Conservation (phyloP, 2,113 vertebrate species). For the Tetraodon nigroviridis region DNA sequence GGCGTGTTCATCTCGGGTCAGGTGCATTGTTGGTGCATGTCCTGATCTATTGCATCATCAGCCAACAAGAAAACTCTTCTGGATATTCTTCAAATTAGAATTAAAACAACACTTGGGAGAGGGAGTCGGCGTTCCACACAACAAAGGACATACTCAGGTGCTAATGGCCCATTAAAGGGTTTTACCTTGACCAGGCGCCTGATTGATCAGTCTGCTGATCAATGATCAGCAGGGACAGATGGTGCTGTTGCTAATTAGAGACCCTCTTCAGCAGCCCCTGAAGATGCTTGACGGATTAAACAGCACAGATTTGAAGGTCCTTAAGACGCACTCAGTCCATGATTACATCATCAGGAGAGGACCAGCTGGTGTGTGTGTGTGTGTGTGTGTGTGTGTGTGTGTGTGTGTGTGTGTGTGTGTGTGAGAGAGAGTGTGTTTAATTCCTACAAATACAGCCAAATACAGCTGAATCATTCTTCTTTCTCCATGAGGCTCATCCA, state of each 20-base stretch:
- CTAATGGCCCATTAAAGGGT: too few species aligned
- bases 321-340: slow-evolving; percentile 19
- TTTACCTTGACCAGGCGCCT: too few species aligned
- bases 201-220: slow-evolving; percentile 6
- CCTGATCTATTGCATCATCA: too few species aligned
- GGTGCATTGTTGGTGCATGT: too few species aligned
- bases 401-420: slow-evolving; percentile 16
- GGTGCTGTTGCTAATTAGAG: background rate
- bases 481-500: too few species aligned
- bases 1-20: background rate
- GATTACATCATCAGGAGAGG: slow-evolving; percentile 50
- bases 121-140: too few species aligned
- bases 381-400: slow-evolving; percentile 22
- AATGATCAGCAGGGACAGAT: background rate
- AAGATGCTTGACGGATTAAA: slow-evolving; percentile 21
- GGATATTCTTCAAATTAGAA: too few species aligned
- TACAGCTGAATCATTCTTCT: slow-evolving; percentile 27
- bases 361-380: slow-evolving; percentile 44
- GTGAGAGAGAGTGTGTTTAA: too few species aligned
- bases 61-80: too few species aligned
- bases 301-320: slow-evolving; percentile 45
- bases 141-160: too few species aligned
- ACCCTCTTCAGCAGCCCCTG: slow-evolving; percentile 7
- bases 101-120: too few species aligned
- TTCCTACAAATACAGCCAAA: background rate